Base-by-base conservation (phyloP, 2,113 vertebrate genomes). In the Eleginops maclovinus region DNA sequence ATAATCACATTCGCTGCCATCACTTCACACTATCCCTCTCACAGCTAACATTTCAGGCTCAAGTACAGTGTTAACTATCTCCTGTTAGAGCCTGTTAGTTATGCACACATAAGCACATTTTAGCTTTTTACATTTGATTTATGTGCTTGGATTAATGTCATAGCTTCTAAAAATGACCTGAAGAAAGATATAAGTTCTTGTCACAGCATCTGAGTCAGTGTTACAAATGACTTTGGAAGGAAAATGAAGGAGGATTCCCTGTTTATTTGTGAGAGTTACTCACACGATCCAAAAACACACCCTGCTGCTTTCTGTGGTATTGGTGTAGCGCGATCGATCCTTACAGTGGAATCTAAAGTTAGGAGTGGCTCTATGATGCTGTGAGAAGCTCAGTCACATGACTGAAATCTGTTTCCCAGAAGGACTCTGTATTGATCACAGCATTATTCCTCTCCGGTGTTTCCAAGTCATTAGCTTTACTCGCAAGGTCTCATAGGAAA, bases 351-450 rank as follows among this genome's bases (percentile, higher is more conserved):
- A 84, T 84, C 90, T 89, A 84, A 90, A 90, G 60, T 82, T 82
- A 84, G 80, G 77, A 49, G 79, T 44, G 79, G 36, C 80, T 80
- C 60, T 65, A 44, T 7, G 28, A 70, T 41, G 72, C 69, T 81
- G 22, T 74, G 75, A 71, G 82, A 86, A 75, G 65, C 61, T 82
- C 46, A 9, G 17, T 82, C 83, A 79, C 53, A 53, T 89, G 77
- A 77, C 69, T 66, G 16, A 21, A 60, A 79, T 85, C 73, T 6
- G 40, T 83, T 92, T 93, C 83, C 87, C 83, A 88, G 76, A 88
- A 87, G 77, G 58, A 59, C 75, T 83, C 28, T 54, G 41, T 74
- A 93, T 91, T 84, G 91, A 92, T 92, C 77, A 47, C 55, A 66
- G 55, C 63, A 75, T 75, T 60, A 81, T 82, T 81, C 76, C 75